Evolutionary conservation across 30 jellyfish, hydroid and myxozoan genomes (phyloP), one percentile per base, ranked within the genome.

Genomic region (Catostylus mosaicus): DNA sequence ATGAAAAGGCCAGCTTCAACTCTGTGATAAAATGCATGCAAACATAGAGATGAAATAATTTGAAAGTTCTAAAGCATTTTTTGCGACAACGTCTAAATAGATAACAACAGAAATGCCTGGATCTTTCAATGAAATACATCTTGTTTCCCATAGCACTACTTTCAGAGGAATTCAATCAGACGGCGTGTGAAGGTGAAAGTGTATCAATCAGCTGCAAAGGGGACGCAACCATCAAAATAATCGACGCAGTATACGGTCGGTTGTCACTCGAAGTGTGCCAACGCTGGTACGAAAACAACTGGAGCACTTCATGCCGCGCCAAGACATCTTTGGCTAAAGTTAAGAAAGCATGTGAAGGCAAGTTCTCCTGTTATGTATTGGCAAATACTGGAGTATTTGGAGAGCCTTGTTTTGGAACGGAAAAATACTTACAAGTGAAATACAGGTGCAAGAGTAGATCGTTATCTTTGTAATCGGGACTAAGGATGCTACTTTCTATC

Each of bases 301-400:
- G 60, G 72, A 46, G 50, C 3, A 80, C 69, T 32, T 27, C 26
- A 26, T 80, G 90, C 74, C 46, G 72, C 10, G 71, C 90, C 59
- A 29, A 80, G 0, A 47, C 24, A 38, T 69, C 74, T 22, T 43
- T 80, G 65, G 32, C 23, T 24, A 40, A 20, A 30, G 82, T 80
- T 1, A 63, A 64, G 56, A 56, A 19, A 30, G 29, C 60, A 5
- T 80, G 90, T 33, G 82, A 80, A 38, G 73, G 73, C 27, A 80
- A 38, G 54, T 45, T 32, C 36, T 51, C 67, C 20, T 80, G 90
- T 67, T 71, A 35, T 31, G 66, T 80, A 0, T 51, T 24, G 38
- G 90, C 90, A n/a, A 60, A 64, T 36, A 80, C 67, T 23, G 67
- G 83, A 0, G 84, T 60, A 16, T 80, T 80, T 43, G 88, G 88